These are phyloP conservation scores for Aphelenchoides avenae DNA, from an alignment of 1,140 invertebrate genomes.

Conservation along the genomic window DNA sequence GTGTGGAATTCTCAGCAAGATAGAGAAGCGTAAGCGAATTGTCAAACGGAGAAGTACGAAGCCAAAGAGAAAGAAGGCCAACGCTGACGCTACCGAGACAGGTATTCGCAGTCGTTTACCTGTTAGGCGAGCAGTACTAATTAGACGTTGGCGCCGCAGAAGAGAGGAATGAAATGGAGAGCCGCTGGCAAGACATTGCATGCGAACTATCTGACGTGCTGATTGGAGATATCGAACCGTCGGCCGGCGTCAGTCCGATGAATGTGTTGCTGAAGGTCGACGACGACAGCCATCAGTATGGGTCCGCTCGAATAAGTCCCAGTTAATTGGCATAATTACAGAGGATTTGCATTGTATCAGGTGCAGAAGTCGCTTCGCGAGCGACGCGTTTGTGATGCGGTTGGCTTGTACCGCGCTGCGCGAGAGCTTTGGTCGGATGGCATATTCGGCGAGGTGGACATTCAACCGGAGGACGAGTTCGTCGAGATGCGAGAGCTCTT, in stretches of 20 bases:
- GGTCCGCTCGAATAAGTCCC: neutral
- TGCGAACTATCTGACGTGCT: constrained; percentile 27
- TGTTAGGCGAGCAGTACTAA: too few species aligned
- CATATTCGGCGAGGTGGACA: constrained; percentile 30
- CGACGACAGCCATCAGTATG: constrained; percentile 37
- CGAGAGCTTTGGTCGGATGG: constrained; percentile 37
- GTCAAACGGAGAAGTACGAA: constrained; percentile 19
- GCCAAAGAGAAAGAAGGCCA: constrained; percentile 13
- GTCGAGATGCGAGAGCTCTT: constrained; percentile 26
- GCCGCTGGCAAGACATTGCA: constrained; percentile 24
- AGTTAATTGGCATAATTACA: constrained; percentile 18
- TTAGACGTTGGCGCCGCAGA: too few species aligned
- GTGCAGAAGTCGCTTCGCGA: constrained; percentile 34
- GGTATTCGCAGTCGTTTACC: too few species aligned
- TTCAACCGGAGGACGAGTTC: constrained; percentile 25
- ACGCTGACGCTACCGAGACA: constrained; percentile 2
- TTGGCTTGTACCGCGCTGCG: constrained; percentile 36
- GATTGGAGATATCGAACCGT: constrained; percentile 10
- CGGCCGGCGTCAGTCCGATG: constrained; percentile 32
- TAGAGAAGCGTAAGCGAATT: constrained; percentile 33
- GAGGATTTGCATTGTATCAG: constrained; percentile 28
- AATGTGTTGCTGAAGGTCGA: constrained; percentile 30
- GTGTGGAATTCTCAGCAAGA: constrained; percentile 14
- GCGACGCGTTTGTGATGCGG: constrained; percentile 25
- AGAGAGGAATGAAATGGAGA: constrained; percentile 4